Evolutionary conservation across 2,797 vertebrate species (phyloP).

Genomic region (Diglossa cyanea): DNA sequence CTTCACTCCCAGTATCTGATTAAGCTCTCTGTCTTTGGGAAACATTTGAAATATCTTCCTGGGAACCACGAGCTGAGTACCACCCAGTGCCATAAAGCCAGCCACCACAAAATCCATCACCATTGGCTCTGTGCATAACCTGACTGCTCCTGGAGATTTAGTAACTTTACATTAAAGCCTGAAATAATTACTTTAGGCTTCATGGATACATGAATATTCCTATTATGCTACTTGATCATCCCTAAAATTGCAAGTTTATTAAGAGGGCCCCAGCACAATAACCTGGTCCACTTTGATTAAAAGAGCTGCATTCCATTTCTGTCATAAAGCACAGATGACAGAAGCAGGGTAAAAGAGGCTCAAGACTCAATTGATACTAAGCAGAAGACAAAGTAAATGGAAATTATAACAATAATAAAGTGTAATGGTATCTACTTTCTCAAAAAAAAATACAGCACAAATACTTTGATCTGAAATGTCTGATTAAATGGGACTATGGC

Average conservation of each 20-base stretch:
- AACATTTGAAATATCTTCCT: neutral
- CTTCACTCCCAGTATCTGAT: neutral
- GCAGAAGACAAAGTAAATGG: neutral
- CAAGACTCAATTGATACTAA: neutral
- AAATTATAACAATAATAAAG: conserved; percentile 12
- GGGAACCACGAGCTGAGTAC: neutral
- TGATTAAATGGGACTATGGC: neutral
- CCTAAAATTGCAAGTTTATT: conserved; percentile 50
- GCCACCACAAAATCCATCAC: neutral
- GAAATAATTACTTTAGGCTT: conserved; percentile 55
- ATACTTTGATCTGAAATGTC: neutral
- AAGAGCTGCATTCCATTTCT: neutral
- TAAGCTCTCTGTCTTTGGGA: neutral
- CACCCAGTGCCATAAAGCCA: neutral
- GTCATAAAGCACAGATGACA: conserved; percentile 10
- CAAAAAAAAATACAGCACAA: neutral
- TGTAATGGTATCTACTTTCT: neutral
- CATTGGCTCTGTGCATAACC: neutral
- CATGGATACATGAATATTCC: conserved; percentile 37
- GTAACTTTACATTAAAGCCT: conserved; percentile 4
- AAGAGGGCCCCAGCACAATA: conserved; percentile 11
- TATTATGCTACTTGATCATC: conserved; percentile 48
- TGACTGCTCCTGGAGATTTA: neutral
- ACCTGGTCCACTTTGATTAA: conserved; percentile 11
- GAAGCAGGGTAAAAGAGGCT: neutral